Evolutionary conservation across 2,888 invertebrate species (phyloP).

Genomic region (Girardia tigrina): DNA sequence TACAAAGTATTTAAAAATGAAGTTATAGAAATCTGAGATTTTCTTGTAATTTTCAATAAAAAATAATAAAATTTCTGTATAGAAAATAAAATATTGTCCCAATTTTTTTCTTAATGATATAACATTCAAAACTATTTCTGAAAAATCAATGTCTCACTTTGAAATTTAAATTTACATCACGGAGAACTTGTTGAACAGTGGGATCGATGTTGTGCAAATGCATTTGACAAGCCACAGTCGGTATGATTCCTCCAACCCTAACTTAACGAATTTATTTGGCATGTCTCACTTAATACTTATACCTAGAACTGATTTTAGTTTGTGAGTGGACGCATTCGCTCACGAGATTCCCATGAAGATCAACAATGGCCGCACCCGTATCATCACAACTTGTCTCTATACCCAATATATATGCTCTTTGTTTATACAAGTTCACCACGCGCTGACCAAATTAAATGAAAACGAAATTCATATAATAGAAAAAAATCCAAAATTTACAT

Average conservation of each 20-base stretch:
- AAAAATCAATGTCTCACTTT: slow-evolving; percentile 39
- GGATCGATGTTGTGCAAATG: slow-evolving; percentile 65
- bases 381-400: slow-evolving; percentile 97
- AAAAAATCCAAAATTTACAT: no score
- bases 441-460: no score
- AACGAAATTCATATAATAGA: no score
- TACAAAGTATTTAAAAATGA: no score
- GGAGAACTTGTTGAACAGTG: slow-evolving; percentile 56
- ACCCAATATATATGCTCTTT: slow-evolving; percentile 58
- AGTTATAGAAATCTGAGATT: no score
- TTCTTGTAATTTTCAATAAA: no score
- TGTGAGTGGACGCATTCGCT: slow-evolving; percentile 73
- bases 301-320: slow-evolving; percentile 59
- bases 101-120: slow-evolving; percentile 34
- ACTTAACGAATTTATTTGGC: slow-evolving; percentile 36
- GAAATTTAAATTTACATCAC: slow-evolving; percentile 53
- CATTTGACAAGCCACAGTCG: slow-evolving; percentile 66
- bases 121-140: neutral
- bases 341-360: slow-evolving; percentile 60
- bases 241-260: slow-evolving; percentile 75
- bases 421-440: no score
- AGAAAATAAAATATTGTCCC: no score
- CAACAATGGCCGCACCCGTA: slow-evolving; percentile 76
- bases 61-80: no score
- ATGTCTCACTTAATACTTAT: slow-evolving; percentile 40